Evolutionary conservation across 35 echinoderm and acorn worm species (phyloP).

Genomic region (Strongylocentrotus purpuratus): DNA sequence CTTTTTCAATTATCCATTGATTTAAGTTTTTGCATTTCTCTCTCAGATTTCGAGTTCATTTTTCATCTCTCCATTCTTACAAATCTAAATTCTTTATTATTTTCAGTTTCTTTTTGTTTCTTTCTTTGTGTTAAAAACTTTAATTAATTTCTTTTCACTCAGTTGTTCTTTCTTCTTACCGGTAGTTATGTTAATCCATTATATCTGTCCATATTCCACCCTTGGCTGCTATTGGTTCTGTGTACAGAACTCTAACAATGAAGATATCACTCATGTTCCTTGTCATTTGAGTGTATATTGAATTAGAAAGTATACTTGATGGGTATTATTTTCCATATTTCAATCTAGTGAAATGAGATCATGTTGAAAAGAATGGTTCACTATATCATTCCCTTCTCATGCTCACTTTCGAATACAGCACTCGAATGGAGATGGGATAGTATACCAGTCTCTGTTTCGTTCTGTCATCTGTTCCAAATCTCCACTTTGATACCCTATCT

Average conservation of each 20-base stretch:
- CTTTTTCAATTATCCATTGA: no score
- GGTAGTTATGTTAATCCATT: no score
- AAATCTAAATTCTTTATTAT: no score
- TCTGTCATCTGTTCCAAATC: constrained; percentile 10
- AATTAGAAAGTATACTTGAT: not conserved
- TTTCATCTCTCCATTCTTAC: no score
- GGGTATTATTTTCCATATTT: not conserved
- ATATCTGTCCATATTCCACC: no score
- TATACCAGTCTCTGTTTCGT: not conserved
- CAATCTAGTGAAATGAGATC: not conserved
- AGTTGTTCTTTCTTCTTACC: no score
- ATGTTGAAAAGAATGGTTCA: not conserved
- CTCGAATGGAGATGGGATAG: not conserved
- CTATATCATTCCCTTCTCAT: not conserved
- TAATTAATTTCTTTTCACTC: not conserved
- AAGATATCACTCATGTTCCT: not conserved
- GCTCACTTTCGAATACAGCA: not conserved
- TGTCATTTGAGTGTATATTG: not conserved
- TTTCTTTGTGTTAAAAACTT: no score
- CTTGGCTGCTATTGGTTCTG: not conserved
- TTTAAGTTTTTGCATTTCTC: no score
- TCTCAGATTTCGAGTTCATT: no score
- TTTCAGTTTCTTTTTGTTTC: no score
- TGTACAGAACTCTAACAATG: not conserved
- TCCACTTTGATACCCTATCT: not conserved